Percentiles rank a stretch among this genome's conserved stretches.
These are phyloP conservation scores for Lycaena phlaeas DNA, from an alignment of 2,888 invertebrate genomes.

Conservation along the genomic window DNA sequence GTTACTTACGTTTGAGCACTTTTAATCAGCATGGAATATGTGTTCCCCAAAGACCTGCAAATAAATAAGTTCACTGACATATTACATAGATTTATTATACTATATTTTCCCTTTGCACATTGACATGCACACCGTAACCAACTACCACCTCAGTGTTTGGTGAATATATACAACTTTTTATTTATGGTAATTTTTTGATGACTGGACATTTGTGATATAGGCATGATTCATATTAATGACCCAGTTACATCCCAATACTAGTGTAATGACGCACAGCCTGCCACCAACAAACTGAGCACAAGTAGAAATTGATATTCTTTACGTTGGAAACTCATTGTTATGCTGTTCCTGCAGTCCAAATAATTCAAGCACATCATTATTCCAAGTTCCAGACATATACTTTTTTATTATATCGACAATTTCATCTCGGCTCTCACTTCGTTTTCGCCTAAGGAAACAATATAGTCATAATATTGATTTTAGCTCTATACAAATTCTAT, in stretches of 20 bases:
- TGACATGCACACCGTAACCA: slow-evolving; percentile 16
- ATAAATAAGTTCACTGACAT: not conserved
- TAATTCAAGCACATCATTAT: slow-evolving; percentile 45
- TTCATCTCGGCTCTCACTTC: slow-evolving; percentile 36
- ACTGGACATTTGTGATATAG: not conserved
- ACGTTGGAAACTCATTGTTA: slow-evolving; percentile 48
- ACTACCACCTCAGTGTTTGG: slow-evolving; percentile 8
- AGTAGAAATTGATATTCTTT: slow-evolving; percentile 25
- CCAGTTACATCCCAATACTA: too few relatives aligned
- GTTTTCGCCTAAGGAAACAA: slow-evolving; percentile 51
- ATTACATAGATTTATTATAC: too few relatives aligned
- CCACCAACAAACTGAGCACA: slow-evolving; percentile 16
- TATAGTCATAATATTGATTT: slow-evolving; percentile 16
- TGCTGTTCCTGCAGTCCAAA: slow-evolving; percentile 43
- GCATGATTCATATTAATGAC: too few relatives aligned
- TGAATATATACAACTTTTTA: not conserved
- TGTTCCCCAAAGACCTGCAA: slow-evolving; percentile 49
- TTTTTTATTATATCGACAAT: slow-evolving; percentile 51
- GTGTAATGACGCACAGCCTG: too few relatives aligned
- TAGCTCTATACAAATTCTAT: not conserved
- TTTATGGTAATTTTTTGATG: too few relatives aligned
- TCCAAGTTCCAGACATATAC: slow-evolving; percentile 54
- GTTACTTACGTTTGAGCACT: slow-evolving; percentile 65
- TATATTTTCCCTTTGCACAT: too few relatives aligned
- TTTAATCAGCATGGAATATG: slow-evolving; percentile 52